These are phyloP conservation scores for Gibbula magus DNA, from an alignment of 2,888 invertebrate species.

Conservation along the genomic window DNA sequence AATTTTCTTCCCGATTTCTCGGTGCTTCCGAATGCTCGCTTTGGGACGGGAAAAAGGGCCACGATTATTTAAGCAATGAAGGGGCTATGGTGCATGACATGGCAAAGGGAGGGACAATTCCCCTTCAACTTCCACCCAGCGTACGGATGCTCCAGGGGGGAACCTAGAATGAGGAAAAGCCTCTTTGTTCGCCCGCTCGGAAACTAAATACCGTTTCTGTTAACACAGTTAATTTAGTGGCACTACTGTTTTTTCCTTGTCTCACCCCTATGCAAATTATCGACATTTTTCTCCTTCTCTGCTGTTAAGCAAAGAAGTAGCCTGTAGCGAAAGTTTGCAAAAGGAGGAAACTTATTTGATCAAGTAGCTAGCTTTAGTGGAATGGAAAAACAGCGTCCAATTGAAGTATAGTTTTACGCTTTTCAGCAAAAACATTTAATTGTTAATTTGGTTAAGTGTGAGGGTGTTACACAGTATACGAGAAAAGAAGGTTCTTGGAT, in stretches of 20 bases:
- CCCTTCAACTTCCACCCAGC: background rate
- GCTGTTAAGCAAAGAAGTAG: background rate
- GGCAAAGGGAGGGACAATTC: constrained; percentile 4
- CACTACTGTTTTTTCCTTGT: background rate
- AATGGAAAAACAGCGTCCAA: background rate
- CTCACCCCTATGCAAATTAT: constrained; percentile 7
- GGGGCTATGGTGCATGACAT: background rate
- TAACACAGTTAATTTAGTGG: constrained; percentile 22
- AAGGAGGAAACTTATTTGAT: constrained; percentile 4
- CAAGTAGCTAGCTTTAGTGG: constrained; percentile 7
- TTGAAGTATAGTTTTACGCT: constrained; percentile 7
- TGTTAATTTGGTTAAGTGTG: constrained; percentile 23
- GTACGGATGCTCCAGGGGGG: background rate
- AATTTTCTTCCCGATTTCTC: constrained; percentile 28
- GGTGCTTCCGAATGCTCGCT: constrained; percentile 30
- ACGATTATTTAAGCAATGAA: constrained; percentile 31
- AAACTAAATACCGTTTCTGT: constrained; percentile 20
- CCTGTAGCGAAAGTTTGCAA: background rate
- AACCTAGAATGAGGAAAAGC: background rate
- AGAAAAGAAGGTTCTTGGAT: too few relatives aligned
- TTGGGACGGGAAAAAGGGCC: constrained; percentile 33
- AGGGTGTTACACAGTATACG: too few relatives aligned
- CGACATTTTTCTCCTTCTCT: background rate
- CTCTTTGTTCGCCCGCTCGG: constrained; percentile 9
- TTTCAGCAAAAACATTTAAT: constrained; percentile 4